Evolutionary conservation across 2,113 vertebrate species (phyloP).

Genomic region (Gymnorhina tibicen): DNA sequence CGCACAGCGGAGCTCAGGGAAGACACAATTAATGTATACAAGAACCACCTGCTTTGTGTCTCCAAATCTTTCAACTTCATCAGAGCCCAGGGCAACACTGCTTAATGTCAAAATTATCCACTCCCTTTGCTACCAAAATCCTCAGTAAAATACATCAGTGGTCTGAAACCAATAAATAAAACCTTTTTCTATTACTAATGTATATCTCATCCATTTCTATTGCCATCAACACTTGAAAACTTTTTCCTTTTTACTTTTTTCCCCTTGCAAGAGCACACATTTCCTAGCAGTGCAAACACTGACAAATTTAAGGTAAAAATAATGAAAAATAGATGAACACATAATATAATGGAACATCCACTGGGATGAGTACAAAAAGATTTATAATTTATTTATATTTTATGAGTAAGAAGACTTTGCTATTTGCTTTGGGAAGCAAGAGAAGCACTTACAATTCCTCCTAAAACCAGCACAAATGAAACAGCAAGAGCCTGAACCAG

Average conservation of each 20-base stretch:
- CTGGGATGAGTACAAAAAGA: not conserved
- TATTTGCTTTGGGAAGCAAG: not conserved
- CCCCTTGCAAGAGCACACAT: not conserved
- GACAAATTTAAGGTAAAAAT: not conserved
- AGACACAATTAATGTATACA: not conserved
- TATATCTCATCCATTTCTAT: not conserved
- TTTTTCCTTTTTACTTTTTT: not conserved
- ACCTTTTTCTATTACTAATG: not conserved
- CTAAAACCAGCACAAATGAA: not conserved
- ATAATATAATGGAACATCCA: not conserved
- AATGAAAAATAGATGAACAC: not conserved
- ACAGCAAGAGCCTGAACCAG: not conserved
- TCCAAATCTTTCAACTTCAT: not conserved
- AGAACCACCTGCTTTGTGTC: not conserved
- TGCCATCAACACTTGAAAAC: not conserved
- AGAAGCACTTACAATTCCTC: not conserved
- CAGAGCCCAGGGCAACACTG: not conserved
- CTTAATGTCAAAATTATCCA: not conserved
- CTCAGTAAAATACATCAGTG: not conserved
- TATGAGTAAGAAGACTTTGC: not conserved
- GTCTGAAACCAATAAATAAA: not conserved
- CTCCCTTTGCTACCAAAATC: not conserved
- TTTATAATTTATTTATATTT: slow-evolving; percentile 21
- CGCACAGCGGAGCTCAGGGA: not conserved
- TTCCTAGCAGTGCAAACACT: not conserved